Percentiles rank a stretch among this genome's conserved stretches.
Conservation (phyloP, 2,113 vertebrate species). For the Catagonus wagneri region DNA sequence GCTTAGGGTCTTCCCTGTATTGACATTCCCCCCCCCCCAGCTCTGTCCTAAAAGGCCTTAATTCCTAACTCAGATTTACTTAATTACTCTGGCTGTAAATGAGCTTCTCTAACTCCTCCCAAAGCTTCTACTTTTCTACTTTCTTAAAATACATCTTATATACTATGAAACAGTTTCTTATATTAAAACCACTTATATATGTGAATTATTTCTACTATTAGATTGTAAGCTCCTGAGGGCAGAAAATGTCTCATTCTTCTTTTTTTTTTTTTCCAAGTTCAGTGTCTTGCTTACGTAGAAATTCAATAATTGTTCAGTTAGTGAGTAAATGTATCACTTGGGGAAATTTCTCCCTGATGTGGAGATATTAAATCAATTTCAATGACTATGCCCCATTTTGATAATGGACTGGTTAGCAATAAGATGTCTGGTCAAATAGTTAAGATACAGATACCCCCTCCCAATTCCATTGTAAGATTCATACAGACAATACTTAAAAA, state of each 20-base stretch:
- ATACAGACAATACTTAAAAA: not conserved
- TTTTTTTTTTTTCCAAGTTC: not conserved
- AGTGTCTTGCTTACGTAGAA: not conserved
- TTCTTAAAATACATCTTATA: not conserved
- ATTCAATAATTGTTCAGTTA: not conserved
- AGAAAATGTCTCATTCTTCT: not conserved
- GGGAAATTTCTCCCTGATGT: not conserved
- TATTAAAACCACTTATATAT: not conserved
- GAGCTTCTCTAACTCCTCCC: not conserved
- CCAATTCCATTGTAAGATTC: not conserved
- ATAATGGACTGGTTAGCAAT: not conserved
- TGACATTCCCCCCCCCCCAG: not conserved
- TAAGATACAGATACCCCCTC: not conserved
- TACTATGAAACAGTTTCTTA: not conserved
- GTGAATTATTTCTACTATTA: not conserved
- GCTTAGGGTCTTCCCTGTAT: not conserved
- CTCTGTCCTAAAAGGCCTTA: not conserved
- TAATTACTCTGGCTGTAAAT: not conserved
- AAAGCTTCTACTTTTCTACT: not conserved
- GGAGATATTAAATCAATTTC: not conserved
- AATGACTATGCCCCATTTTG: not conserved
- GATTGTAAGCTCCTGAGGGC: not conserved
- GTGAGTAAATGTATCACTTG: not conserved
- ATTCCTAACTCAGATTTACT: not conserved
- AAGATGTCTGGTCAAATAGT: not conserved